Percentiles rank a stretch among this genome's conserved stretches.
These are phyloP conservation scores for Trichomalopsis sarcophagae DNA, from an alignment of 1,140 invertebrate species.

Conservation along the genomic window DNA sequence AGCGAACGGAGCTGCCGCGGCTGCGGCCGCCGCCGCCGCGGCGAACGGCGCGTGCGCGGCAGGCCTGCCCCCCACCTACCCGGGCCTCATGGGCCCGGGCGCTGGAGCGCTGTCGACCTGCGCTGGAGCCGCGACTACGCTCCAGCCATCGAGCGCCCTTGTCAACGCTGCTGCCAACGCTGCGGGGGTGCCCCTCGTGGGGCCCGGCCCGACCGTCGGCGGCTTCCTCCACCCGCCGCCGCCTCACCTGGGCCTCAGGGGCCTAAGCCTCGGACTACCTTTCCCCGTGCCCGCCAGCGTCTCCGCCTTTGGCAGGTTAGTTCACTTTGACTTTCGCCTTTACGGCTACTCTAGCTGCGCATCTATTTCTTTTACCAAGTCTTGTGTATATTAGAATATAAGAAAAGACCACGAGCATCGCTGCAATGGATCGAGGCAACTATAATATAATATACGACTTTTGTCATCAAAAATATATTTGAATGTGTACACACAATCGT, in stretches of 20 bases:
- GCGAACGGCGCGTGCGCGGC: conserved; percentile 59
- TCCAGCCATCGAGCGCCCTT: conserved; percentile 48
- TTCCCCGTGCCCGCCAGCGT: conserved; percentile 73
- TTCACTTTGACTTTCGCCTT: too few relatives aligned
- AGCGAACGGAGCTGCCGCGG: conserved; percentile 59
- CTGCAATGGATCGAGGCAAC: too few relatives aligned
- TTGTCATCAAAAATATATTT: too few relatives aligned
- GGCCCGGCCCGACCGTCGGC: conserved; percentile 57
- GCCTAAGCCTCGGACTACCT: conserved; percentile 71
- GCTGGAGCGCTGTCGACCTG: conserved; percentile 25
- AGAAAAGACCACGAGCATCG: too few relatives aligned
- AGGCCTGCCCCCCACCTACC: conserved; percentile 69
- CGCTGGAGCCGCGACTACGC: neutral
- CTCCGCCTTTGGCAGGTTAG: conserved; percentile 72
- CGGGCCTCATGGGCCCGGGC: conserved; percentile 54
- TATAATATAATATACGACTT: too few relatives aligned
- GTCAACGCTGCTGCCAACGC: conserved; percentile 48
- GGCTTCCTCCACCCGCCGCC: conserved; percentile 71
- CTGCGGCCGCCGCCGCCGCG: conserved; percentile 49
- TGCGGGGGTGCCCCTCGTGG: conserved; percentile 63
- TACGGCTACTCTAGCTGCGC: too few relatives aligned
- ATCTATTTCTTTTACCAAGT: too few relatives aligned
- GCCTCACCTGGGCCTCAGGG: conserved; percentile 70
- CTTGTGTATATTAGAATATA: too few relatives aligned
- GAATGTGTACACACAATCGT: too few relatives aligned